Conservation (phyloP, 2,888 invertebrate genomes). For the Ennomos erosarius region DNA sequence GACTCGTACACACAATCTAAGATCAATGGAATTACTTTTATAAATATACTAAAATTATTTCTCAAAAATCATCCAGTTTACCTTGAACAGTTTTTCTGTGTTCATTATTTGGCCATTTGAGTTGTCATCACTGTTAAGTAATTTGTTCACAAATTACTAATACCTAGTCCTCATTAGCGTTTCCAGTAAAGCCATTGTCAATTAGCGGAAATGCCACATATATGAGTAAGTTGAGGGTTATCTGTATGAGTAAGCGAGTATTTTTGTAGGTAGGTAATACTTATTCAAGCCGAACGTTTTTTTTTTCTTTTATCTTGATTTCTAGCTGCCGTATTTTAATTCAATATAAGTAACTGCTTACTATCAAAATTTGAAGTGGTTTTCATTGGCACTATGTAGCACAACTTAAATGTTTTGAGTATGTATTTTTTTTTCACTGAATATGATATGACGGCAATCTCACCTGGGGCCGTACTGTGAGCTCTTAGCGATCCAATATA, state of each 20-base stretch:
- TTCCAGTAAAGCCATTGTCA: conserved; percentile 41
- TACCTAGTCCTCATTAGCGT: conserved; percentile 28
- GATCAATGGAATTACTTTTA: not conserved
- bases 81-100: conserved; percentile 4
- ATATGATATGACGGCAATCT: no score
- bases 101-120: conserved; percentile 32
- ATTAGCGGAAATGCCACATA: conserved; percentile 51
- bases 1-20: not conserved
- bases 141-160: conserved; percentile 23
- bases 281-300: not conserved
- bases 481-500: no score
- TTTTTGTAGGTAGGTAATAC: no score
- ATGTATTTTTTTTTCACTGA: no score
- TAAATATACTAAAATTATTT: no score
- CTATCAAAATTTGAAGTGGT: no score
- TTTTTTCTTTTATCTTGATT: conserved; percentile 22
- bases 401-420: no score
- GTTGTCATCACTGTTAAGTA: conserved; percentile 27
- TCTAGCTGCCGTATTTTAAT: not conserved
- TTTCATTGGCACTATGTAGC: no score
- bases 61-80: not conserved
- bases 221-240: conserved; percentile 36
- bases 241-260: conserved; percentile 28
- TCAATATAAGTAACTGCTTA: no score
- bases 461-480: no score